Evolutionary conservation across 2,888 invertebrate genomes (phyloP).

Genomic region (Quadriops clusia): DNA sequence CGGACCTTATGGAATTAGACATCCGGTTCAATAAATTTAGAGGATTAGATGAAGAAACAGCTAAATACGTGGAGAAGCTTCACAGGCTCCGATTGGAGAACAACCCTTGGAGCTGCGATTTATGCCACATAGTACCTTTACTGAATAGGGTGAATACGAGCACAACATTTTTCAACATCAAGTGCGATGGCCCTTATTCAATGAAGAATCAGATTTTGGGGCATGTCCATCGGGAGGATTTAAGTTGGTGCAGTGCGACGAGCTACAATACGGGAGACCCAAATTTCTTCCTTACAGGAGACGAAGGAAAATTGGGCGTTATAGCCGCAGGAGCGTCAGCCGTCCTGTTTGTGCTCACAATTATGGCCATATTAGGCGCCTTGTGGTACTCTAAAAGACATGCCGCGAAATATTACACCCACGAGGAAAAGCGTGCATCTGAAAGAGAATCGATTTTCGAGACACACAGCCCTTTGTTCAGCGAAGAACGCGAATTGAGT

Average conservation of each 20-base stretch:
- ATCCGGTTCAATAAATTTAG: slow-evolving; percentile 60
- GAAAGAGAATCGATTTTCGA: slow-evolving; percentile 38
- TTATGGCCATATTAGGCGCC: slow-evolving; percentile 37
- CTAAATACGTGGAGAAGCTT: slow-evolving; percentile 30
- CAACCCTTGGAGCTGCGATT: slow-evolving; percentile 59
- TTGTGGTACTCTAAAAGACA: slow-evolving; percentile 57
- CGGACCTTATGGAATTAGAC: slow-evolving; percentile 51
- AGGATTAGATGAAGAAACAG: slow-evolving; percentile 43
- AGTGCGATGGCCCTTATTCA: slow-evolving; percentile 48
- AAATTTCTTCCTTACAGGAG: slow-evolving; percentile 35
- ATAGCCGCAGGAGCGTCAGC: slow-evolving; percentile 45
- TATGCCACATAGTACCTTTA: slow-evolving; percentile 50
- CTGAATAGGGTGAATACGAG: slow-evolving; percentile 46
- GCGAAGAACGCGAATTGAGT: slow-evolving; percentile 41
- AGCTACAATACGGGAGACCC: slow-evolving; percentile 43
- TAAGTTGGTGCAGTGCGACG: slow-evolving; percentile 43
- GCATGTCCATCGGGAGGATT: slow-evolving; percentile 30
- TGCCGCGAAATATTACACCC: slow-evolving; percentile 69
- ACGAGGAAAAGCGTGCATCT: slow-evolving; percentile 51
- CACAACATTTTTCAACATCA: slow-evolving; percentile 39
- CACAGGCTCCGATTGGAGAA: slow-evolving; percentile 38
- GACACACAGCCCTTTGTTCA: slow-evolving; percentile 35
- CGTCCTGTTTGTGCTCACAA: slow-evolving; percentile 40
- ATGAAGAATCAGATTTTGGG: slow-evolving; percentile 41
- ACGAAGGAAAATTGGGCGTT: slow-evolving; percentile 43